These are phyloP conservation scores for Osedax fenrisi DNA, from an alignment of 2,888 invertebrate genomes.

Conservation along the genomic window DNA sequence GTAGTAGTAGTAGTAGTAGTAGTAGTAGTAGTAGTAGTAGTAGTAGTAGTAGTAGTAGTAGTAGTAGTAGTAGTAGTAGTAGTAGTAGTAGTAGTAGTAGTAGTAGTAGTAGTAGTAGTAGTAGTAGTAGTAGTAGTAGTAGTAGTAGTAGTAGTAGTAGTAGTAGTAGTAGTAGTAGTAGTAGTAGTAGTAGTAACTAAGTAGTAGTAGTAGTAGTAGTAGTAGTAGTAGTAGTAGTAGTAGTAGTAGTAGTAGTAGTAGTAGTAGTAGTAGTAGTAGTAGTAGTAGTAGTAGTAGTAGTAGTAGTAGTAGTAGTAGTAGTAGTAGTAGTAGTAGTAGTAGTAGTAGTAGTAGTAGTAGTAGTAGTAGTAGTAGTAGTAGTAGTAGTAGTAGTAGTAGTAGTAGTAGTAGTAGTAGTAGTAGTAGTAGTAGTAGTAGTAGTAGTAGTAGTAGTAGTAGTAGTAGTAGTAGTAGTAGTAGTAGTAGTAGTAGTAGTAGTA, in stretches of 20 bases:
- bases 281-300: no score
- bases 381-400: no score
- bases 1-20: no score
- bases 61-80: slow-evolving; percentile 2
- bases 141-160: slow-evolving; percentile 2
- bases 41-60: not conserved
- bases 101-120: not conserved
- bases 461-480: slow-evolving; percentile 2
- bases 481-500: slow-evolving; percentile 2
- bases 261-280: no score
- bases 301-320: no score
- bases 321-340: no score
- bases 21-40: not conserved
- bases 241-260: no score
- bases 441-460: not conserved
- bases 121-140: not conserved
- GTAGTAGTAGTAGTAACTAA: slow-evolving; percentile 2
- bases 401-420: slow-evolving; percentile 2
- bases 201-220: no score
- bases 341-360: no score
- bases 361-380: no score
- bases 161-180: slow-evolving; percentile 2
- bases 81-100: not conserved
- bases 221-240: no score
- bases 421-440: not conserved